Percentiles rank a stretch among this genome's conserved stretches.
These are phyloP conservation scores for Xestia xanthographa DNA, from an alignment of 2,888 invertebrate genomes.

Conservation along the genomic window DNA sequence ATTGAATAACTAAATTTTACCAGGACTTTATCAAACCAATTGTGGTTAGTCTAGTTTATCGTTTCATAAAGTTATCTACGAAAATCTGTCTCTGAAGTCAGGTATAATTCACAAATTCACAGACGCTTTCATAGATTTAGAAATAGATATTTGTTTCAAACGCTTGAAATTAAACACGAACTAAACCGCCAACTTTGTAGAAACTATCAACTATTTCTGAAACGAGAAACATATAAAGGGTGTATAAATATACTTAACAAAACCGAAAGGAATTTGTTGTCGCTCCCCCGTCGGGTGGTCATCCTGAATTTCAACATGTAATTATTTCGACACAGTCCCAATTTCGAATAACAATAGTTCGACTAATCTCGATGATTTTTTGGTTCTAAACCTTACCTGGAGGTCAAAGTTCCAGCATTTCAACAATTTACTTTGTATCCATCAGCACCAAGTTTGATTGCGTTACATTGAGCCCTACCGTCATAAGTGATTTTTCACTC, in stretches of 20 bases:
- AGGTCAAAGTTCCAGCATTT: not conserved
- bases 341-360: too few relatives aligned
- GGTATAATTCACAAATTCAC: not conserved
- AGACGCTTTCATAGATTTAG: not conserved
- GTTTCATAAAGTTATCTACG: not conserved
- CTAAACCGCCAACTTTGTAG: not conserved
- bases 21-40: not conserved
- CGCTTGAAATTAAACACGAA: slow-evolving; percentile 8
- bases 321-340: too few relatives aligned
- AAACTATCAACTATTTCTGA: not conserved
- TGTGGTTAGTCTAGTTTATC: not conserved
- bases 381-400: too few relatives aligned
- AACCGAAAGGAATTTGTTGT: too few relatives aligned
- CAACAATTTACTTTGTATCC: too few relatives aligned
- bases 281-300: too few relatives aligned
- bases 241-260: not conserved
- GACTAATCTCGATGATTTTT: too few relatives aligned
- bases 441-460: too few relatives aligned
- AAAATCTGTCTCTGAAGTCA: not conserved
- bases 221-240: not conserved
- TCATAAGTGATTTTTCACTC: too few relatives aligned
- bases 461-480: too few relatives aligned
- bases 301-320: too few relatives aligned
- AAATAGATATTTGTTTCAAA: not conserved
- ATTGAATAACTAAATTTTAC: not conserved